Conservation (phyloP, 2,113 vertebrate species). For the Mirza zaza region DNA sequence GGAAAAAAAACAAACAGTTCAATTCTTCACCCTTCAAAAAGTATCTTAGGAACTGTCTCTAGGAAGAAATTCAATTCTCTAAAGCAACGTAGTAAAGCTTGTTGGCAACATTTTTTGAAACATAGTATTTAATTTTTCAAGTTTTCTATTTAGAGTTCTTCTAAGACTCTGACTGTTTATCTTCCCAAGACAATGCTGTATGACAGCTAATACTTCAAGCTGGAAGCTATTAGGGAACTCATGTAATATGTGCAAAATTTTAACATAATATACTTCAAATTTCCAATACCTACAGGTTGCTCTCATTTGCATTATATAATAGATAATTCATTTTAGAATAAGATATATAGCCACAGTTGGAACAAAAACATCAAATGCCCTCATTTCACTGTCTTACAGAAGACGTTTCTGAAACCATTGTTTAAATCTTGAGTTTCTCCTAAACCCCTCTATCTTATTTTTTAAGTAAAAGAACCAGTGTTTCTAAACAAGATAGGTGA, state of each 20-base stretch:
- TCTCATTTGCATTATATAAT: not conserved
- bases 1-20: not conserved
- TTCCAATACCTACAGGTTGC: not conserved
- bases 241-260: not conserved
- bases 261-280: not conserved
- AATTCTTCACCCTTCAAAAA: not conserved
- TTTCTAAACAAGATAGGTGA: not conserved
- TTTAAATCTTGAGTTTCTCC: not conserved
- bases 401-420: not conserved
- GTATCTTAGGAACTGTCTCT: not conserved
- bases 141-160: constrained; percentile 47
- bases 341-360: not conserved
- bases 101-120: constrained; percentile 28
- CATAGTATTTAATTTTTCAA: constrained; percentile 10
- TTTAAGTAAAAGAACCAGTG: constrained; percentile 20
- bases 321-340: not conserved
- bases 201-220: not conserved
- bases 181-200: not conserved
- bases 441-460: not conserved
- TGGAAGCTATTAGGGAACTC: not conserved
- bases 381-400: not conserved
- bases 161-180: not conserved
- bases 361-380: not conserved
- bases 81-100: not conserved
- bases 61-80: constrained; percentile 13